Conservation (phyloP, 2,888 invertebrate species). For the Heteropelma amictum region DNA sequence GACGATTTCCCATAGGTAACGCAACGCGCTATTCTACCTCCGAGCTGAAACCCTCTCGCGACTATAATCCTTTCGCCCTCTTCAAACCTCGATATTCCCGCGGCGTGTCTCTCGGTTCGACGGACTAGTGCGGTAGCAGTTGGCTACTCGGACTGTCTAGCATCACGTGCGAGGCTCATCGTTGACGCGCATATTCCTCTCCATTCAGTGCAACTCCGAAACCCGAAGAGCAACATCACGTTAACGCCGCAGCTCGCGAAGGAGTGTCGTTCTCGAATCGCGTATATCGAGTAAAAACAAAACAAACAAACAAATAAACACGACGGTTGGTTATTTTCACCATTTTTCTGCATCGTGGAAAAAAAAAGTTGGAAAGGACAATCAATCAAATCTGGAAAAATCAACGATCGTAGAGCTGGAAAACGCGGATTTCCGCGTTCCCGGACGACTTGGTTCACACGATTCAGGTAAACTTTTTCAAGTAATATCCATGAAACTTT, state of each 20-base stretch:
- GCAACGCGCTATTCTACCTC: conserved; percentile 38
- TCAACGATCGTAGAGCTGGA: conserved; percentile 1
- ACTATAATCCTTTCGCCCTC: conserved; percentile 24
- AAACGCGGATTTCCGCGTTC: conserved; percentile 42
- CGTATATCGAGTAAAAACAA: not conserved
- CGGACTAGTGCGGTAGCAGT: conserved; percentile 49
- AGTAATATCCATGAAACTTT: too few relatives aligned
- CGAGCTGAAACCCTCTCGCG: conserved; percentile 21
- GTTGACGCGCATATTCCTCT: not conserved
- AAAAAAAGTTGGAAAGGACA: not conserved
- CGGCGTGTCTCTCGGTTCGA: conserved; percentile 52
- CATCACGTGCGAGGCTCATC: conserved; percentile 43
- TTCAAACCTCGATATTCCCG: conserved; percentile 6
- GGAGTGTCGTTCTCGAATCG: conserved; percentile 16
- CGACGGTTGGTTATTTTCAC: not conserved
- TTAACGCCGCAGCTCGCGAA: conserved; percentile 6
- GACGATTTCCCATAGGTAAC: conserved; percentile 17
- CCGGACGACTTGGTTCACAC: conserved; percentile 32
- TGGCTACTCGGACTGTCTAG: conserved; percentile 41
- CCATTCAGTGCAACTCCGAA: conserved; percentile 46
- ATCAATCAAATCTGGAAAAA: not conserved
- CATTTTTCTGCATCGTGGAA: not conserved
- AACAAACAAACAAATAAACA: not conserved
- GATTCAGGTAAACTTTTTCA: conserved; percentile 34
- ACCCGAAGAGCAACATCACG: conserved; percentile 51